Evolutionary conservation across 2,797 vertebrate species (phyloP), one percentile per base, ranked within the genome.

Genomic region (Novumbra hubbsi): DNA sequence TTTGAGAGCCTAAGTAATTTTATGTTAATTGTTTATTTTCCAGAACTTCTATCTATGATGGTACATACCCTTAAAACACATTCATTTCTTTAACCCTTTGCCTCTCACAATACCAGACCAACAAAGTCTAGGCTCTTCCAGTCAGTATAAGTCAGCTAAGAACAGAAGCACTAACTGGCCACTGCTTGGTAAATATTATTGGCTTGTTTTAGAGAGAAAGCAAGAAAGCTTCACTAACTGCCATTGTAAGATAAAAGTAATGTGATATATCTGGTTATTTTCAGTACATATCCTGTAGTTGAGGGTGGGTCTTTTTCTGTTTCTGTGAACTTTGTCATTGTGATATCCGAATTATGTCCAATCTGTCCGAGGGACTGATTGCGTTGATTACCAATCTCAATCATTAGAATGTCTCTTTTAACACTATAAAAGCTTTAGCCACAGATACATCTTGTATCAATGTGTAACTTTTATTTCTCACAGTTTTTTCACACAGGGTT

Each of bases 251-350:
- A n/a, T 55, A 21, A 41, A 21, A 68, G 38, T 38, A 34, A 45
- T 21, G 21, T 68, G 12, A 68, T 21, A 41, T 38, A 21, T 45
- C 34, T 21, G 21, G 38, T 68, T 38, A 38, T 41, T 68, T 41
- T 21, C 2, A 7, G 12, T 24, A 68, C 45, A 45, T 38, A 45
- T 68, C 66, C 66, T 48, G 19, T 5, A 24, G 38, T 68, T n/a
- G 66, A 68, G 38, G 38, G 38, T 24, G 38, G 1, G n/a, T 38
- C 34, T 21, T 45, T 21, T 68, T 21, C 66, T 21, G n/a, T 41
- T 38, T 68, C 52, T 68, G 34, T 41, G 34, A 67, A 67, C 34
- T 68, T 19, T 24, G 32, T 41, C 34, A 68, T 45, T 68, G 66
- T 55, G 19, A 16, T 8, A 55, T 55, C 19, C 19, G 21, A 55